Percentiles rank a stretch among this genome's conserved stretches.
These are phyloP conservation scores for Arctocebus calabarensis DNA, from an alignment of 2,797 vertebrate genomes.

Conservation along the genomic window DNA sequence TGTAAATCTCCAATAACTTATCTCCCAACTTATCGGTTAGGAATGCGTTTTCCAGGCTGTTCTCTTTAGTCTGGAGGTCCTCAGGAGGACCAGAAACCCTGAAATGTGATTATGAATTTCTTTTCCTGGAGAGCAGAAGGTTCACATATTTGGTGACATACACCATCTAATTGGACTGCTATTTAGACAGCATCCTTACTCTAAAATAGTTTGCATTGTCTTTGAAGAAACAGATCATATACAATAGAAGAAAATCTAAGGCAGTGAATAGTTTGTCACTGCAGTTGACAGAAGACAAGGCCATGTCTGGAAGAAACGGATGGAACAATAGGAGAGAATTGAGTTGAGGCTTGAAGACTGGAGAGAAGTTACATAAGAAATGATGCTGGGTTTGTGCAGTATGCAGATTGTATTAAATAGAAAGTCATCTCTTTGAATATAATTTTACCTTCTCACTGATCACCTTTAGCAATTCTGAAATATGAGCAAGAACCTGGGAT, in stretches of 20 bases:
- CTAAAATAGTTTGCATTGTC: background rate
- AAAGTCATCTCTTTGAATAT: background rate
- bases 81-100: background rate
- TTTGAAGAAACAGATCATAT: background rate
- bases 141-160: background rate
- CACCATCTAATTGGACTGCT: background rate
- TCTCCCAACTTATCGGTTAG: background rate
- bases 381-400: accelerated
- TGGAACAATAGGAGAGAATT: background rate
- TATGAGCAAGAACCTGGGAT: background rate
- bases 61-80: background rate
- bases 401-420: background rate
- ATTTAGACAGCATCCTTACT: background rate
- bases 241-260: background rate
- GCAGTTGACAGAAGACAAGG: background rate
- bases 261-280: background rate
- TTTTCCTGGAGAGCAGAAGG: background rate
- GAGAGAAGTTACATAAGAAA: background rate
- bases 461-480: background rate
- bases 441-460: background rate
- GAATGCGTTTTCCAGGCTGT: background rate
- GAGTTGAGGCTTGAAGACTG: background rate
- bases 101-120: background rate
- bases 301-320: background rate
- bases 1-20: background rate